Evolutionary conservation across 2,113 vertebrate genomes (phyloP).

Genomic region (Salvelinus namaycush): DNA sequence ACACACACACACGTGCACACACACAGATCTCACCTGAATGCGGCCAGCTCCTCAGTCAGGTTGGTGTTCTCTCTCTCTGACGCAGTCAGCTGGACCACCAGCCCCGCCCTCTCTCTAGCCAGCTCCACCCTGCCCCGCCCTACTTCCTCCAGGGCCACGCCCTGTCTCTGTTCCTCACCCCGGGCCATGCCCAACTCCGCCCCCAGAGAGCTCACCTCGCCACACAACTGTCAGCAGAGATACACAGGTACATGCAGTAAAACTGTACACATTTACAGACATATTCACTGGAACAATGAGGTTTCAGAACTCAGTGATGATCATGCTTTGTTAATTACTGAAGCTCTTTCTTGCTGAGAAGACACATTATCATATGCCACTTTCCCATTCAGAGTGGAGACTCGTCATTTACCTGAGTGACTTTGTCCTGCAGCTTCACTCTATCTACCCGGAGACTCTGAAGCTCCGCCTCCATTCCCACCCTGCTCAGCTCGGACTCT

Average conservation of each 20-base stretch:
- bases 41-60: conserved; percentile 77
- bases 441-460: conserved; percentile 66
- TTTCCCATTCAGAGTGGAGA: background rate
- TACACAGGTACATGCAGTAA: background rate
- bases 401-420: conserved; percentile 65
- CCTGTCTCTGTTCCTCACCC: conserved; percentile 76
- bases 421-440: conserved; percentile 73
- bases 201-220: conserved; percentile 74
- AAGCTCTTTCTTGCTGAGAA: too few species aligned
- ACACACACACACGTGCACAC: background rate
- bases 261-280: too few species aligned
- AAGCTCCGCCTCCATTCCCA: conserved; percentile 72
- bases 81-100: conserved; percentile 83
- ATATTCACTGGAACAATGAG: background rate
- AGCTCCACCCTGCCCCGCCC: conserved; percentile 77
- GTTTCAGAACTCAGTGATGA: background rate
- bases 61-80: conserved; percentile 82
- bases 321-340: too few species aligned
- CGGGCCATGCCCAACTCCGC: conserved; percentile 77
- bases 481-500: conserved; percentile 69
- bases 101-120: conserved; percentile 80
- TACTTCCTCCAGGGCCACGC: conserved; percentile 71
- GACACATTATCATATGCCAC: too few species aligned
- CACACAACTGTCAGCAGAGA: conserved; percentile 74
- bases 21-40: conserved; percentile 72